Evolutionary conservation across 2,888 invertebrate species (phyloP).

Genomic region (Caenorhabditis afra): DNA sequence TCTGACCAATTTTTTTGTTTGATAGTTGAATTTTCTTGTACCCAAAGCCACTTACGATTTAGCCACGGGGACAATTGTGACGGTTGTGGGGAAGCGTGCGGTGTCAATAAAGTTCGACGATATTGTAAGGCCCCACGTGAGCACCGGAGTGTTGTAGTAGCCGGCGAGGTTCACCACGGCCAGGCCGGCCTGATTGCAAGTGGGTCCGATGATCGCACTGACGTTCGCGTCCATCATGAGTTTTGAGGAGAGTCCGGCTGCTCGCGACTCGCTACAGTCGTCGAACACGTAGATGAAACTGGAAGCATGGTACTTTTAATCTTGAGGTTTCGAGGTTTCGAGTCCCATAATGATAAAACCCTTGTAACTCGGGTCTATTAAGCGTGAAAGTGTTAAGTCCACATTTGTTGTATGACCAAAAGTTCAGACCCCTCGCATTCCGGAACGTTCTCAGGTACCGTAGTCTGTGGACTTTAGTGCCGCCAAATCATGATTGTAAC

Average conservation of each 20-base stretch:
- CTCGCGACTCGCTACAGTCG: slow-evolving; percentile 61
- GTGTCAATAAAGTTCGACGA: slow-evolving; percentile 56
- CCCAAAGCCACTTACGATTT: slow-evolving; percentile 46
- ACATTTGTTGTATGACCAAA: too few species aligned
- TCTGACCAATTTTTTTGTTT: too few species aligned
- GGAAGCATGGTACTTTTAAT: not conserved
- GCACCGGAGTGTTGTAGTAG: slow-evolving; percentile 64
- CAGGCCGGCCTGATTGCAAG: slow-evolving; percentile 64
- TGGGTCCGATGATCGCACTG: slow-evolving; percentile 67
- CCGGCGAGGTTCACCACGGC: slow-evolving; percentile 58
- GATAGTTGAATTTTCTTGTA: too few species aligned
- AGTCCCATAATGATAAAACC: too few species aligned
- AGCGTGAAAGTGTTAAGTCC: too few species aligned
- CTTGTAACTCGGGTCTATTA: too few species aligned
- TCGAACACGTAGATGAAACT: slow-evolving; percentile 66
- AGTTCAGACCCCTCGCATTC: too few species aligned
- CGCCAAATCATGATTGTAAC: too few species aligned
- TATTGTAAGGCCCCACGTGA: slow-evolving; percentile 64
- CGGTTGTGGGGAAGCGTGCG: slow-evolving; percentile 57
- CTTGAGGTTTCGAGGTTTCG: not conserved
- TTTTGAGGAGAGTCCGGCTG: slow-evolving; percentile 56
- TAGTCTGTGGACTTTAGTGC: too few species aligned
- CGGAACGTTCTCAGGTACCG: too few species aligned
- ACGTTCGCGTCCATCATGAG: slow-evolving; percentile 62
- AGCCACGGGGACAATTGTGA: slow-evolving; percentile 58